Evolutionary conservation across 1,140 invertebrate genomes (phyloP).

Genomic region (Helicoverpa armigera): DNA sequence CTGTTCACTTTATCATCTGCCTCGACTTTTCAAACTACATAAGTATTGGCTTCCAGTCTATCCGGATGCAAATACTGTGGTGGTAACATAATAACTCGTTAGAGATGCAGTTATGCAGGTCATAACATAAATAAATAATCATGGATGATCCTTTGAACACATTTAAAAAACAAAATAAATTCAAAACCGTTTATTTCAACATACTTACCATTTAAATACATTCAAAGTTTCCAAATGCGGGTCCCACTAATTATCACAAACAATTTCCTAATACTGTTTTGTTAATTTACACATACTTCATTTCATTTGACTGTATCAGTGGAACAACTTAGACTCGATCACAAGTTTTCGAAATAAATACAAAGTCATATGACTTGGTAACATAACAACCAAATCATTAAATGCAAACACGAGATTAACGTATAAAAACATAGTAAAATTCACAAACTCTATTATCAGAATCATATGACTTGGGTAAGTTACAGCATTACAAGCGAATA

Average conservation of each 20-base stretch:
- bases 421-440: slow-evolving; percentile 22
- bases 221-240: neutral
- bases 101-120: neutral
- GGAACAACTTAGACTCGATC: neutral
- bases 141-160: neutral
- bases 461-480: slow-evolving; percentile 23
- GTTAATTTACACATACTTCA: neutral
- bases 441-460: slow-evolving; percentile 41
- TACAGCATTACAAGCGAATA: neutral
- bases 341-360: neutral
- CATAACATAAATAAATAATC: neutral
- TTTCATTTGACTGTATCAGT: neutral
- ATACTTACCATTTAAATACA: slow-evolving; percentile 28
- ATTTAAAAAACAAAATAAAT: neutral
- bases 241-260: slow-evolving; percentile 26
- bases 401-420: slow-evolving; percentile 37
- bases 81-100: neutral
- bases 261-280: slow-evolving; percentile 18
- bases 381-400: slow-evolving; percentile 7
- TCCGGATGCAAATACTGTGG: too few species aligned
- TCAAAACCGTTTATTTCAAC: slow-evolving; percentile 16
- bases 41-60: too few species aligned
- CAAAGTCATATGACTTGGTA: slow-evolving; percentile 12
- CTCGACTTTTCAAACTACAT: too few species aligned
- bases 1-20: too few species aligned